Evolutionary conservation across 2,797 vertebrate species (phyloP).

Genomic region (Rhabdophis nuchalis): DNA sequence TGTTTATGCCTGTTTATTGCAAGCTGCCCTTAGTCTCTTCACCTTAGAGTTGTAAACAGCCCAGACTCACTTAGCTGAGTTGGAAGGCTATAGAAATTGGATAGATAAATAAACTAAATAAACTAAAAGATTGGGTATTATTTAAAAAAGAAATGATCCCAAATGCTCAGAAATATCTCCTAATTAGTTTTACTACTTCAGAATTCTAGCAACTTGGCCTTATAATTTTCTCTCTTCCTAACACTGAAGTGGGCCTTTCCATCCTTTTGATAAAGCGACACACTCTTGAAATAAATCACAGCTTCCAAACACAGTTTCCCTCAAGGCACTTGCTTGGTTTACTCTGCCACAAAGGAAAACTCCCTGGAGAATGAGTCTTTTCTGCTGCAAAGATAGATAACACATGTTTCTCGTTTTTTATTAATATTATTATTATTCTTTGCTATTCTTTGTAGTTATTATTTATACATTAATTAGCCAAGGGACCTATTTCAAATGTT

Average conservation of each 20-base stretch:
- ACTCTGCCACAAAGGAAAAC: constrained; percentile 8
- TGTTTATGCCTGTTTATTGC: neutral
- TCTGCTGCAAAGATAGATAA: neutral
- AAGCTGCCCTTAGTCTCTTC: neutral
- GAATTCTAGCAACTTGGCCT: neutral
- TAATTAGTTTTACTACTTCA: neutral
- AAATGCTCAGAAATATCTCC: neutral
- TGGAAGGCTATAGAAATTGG: neutral
- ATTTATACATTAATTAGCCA: neutral
- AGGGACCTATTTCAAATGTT: neutral
- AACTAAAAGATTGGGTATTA: neutral
- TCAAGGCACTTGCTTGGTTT: neutral
- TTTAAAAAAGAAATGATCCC: neutral
- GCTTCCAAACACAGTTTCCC: neutral
- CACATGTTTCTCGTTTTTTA: neutral
- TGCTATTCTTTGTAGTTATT: neutral
- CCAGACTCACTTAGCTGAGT: neutral
- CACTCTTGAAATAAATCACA: constrained; percentile 14
- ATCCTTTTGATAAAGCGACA: neutral
- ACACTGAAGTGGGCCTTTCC: neutral
- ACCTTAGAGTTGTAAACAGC: neutral
- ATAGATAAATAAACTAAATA: neutral
- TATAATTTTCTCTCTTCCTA: neutral
- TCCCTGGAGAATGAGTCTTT: neutral
- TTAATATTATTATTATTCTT: neutral